These are phyloP conservation scores for Pangasius sanitwongsei DNA, from an alignment of 2,797 vertebrate genomes.

Conservation along the genomic window DNA sequence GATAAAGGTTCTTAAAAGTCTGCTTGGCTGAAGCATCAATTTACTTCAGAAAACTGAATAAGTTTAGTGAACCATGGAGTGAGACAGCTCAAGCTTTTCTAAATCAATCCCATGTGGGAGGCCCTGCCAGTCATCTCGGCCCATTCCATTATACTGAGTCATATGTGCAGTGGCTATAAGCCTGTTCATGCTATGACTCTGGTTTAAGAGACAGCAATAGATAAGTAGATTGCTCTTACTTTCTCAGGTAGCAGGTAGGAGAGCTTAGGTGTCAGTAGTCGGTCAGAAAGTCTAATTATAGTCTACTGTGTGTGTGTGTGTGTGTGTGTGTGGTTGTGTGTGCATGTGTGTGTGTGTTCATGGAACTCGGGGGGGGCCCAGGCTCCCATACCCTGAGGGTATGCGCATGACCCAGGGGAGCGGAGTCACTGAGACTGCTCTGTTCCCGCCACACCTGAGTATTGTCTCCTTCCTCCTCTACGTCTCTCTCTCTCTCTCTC, in stretches of 20 bases:
- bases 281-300: constrained; percentile 71
- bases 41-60: constrained; percentile 23
- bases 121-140: constrained; percentile 76
- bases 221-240: constrained; percentile 32
- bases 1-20: constrained; percentile 53
- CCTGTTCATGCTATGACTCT: constrained; percentile 67
- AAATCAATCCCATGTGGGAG: constrained; percentile 74
- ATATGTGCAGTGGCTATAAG: constrained; percentile 49
- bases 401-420: constrained; percentile 70
- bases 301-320: constrained; percentile 52
- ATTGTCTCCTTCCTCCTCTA: constrained; percentile 51
- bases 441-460: constrained; percentile 67
- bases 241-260: constrained; percentile 46
- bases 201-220: constrained; percentile 45
- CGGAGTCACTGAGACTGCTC: constrained; percentile 70
- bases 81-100: constrained; percentile 33
- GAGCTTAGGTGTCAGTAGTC: constrained; percentile 56
- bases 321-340: constrained; percentile 6
- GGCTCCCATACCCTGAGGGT: constrained; percentile 61
- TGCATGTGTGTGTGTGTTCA: constrained; percentile 27
- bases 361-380: constrained; percentile 25
- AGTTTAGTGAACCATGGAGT: constrained; percentile 36
- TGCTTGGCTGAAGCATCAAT: constrained; percentile 28
- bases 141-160: constrained; percentile 62
- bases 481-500: background rate